Evolutionary conservation across 2,113 vertebrate species (phyloP).

Genomic region (Paramormyrops kingsleyae): DNA sequence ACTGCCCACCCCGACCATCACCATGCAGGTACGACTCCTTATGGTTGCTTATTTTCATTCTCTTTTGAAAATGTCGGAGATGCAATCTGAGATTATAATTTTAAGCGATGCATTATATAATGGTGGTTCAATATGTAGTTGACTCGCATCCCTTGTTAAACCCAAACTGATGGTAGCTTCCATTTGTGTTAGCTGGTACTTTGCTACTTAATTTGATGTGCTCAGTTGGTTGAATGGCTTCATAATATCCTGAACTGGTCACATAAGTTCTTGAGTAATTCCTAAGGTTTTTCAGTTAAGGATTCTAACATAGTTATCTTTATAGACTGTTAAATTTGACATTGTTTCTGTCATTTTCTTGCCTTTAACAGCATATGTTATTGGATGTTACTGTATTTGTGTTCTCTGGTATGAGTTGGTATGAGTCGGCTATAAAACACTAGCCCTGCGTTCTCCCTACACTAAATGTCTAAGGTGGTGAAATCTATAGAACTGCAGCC

Average conservation of each 20-base stretch:
- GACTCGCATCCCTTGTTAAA: neutral
- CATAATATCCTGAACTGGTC: neutral
- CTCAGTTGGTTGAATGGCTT: neutral
- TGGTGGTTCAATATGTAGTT: neutral
- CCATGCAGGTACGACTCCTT: slow-evolving; percentile 59
- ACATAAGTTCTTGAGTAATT: neutral
- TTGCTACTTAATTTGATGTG: neutral
- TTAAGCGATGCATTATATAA: neutral
- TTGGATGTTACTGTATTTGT: neutral
- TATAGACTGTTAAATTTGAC: neutral
- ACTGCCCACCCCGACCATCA: slow-evolving; percentile 58
- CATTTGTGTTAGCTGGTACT: neutral
- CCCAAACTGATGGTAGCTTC: neutral
- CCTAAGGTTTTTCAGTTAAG: neutral
- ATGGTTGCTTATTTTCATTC: neutral
- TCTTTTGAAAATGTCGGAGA: neutral
- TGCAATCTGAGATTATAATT: neutral
- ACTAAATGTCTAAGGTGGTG: neutral
- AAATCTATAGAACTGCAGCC: neutral
- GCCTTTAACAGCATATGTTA: neutral
- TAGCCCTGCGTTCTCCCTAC: neutral
- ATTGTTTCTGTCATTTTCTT: neutral
- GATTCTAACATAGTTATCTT: neutral
- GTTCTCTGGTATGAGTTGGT: neutral
- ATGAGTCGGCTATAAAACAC: neutral